Evolutionary conservation across 2,888 invertebrate species (phyloP).

Genomic region (Priocnemis perturbator): DNA sequence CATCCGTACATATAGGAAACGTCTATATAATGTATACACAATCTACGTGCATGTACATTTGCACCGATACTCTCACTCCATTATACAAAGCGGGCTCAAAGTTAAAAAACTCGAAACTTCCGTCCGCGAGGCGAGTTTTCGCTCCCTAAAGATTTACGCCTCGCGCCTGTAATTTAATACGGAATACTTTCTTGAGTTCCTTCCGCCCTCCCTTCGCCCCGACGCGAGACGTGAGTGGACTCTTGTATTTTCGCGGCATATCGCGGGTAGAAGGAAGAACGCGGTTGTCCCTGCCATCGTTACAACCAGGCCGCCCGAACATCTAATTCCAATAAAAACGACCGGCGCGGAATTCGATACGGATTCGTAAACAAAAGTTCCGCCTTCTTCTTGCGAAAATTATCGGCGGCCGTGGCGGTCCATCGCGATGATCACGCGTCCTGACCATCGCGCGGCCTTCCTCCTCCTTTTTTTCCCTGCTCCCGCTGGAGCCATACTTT

Average conservation of each 20-base stretch:
- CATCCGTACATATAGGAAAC: background rate
- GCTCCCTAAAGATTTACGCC: slow-evolving; percentile 56
- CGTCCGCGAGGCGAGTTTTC: slow-evolving; percentile 29
- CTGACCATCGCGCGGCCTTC: slow-evolving; percentile 24
- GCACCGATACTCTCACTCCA: slow-evolving; percentile 36
- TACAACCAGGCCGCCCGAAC: slow-evolving; percentile 20
- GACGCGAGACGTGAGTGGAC: slow-evolving; percentile 54
- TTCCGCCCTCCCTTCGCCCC: slow-evolving; percentile 34
- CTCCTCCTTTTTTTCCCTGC: background rate
- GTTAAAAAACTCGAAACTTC: slow-evolving; percentile 37
- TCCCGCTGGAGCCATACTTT: background rate
- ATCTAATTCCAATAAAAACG: slow-evolving; percentile 51
- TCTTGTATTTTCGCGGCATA: slow-evolving; percentile 38
- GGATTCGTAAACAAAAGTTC: slow-evolving; percentile 10
- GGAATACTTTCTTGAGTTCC: slow-evolving; percentile 53
- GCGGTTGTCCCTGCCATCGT: background rate
- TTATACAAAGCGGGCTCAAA: slow-evolving; percentile 52
- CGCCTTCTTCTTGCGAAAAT: background rate
- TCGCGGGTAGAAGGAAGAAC: background rate
- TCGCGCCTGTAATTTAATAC: slow-evolving; percentile 59
- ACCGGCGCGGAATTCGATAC: slow-evolving; percentile 12
- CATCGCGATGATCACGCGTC: slow-evolving; percentile 12
- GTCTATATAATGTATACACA: background rate
- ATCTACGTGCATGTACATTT: slow-evolving; percentile 24
- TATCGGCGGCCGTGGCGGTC: background rate